A percentile compares a stretch with the other conserved stretches of the same genome.
Evolutionary conservation across 2,113 vertebrate species (phyloP).

Genomic region (Chaenocephalus aceratus): DNA sequence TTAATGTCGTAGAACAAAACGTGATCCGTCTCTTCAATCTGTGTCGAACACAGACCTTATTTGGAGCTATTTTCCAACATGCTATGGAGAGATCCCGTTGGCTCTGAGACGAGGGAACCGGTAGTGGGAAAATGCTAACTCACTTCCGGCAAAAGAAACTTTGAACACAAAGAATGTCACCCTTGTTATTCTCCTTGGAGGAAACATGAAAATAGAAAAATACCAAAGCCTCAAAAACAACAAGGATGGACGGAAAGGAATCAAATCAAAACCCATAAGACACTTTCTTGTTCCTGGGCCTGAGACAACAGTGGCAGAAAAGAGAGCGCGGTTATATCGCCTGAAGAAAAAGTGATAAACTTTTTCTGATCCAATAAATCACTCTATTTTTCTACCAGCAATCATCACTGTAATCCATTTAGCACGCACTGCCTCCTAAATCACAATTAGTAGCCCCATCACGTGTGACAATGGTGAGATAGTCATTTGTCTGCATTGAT

Average conservation of each 20-base stretch:
- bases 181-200: conserved; percentile 2
- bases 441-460: conserved; percentile 35
- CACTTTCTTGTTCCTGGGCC: conserved; percentile 8
- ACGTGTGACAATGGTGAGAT: conserved; percentile 44
- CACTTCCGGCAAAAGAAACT: conserved; percentile 13
- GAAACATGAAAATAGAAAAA: conserved; percentile 5
- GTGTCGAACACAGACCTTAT: too few relatives aligned
- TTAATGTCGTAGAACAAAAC: too few relatives aligned
- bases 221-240: conserved; percentile 14
- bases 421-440: conserved; percentile 35
- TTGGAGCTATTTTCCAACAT: too few relatives aligned
- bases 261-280: conserved; percentile 39
- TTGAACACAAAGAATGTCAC: conserved; percentile 28
- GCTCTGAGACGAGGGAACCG: too few relatives aligned
- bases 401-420: conserved; percentile 37
- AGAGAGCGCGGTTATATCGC: conserved; percentile 11
- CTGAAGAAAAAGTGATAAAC: conserved; percentile 29
- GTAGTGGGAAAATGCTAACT: too few relatives aligned
- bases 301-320: conserved; percentile 1
- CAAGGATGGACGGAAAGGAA: conserved; percentile 29
- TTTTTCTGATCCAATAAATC: conserved; percentile 52
- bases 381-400: conserved; percentile 32
- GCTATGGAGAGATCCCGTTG: too few relatives aligned
- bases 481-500: conserved; percentile 45
- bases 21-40: too few relatives aligned